A percentile compares a stretch with the other conserved stretches of the same genome.
Conservation (phyloP, 2,113 vertebrate genomes). For the Mesoclemmys tuberculata region DNA sequence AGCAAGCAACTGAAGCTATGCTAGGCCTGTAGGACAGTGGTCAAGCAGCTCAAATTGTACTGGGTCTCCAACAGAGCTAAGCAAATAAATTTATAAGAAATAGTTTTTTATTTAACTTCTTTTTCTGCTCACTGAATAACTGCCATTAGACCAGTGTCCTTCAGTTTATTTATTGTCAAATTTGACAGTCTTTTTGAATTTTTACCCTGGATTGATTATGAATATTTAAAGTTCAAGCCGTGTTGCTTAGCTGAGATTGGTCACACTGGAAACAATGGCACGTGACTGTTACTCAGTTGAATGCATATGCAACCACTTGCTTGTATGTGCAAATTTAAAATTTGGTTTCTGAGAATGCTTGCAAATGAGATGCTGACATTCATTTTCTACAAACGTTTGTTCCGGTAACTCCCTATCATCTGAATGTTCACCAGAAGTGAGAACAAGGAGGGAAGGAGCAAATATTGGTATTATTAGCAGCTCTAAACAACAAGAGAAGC, state of each 20-base stretch:
- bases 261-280: conserved; percentile 52
- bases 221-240: conserved; percentile 44
- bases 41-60: no score
- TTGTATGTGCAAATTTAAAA: conserved; percentile 37
- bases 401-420: conserved; percentile 27
- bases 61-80: background rate
- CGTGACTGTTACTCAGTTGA: conserved; percentile 48
- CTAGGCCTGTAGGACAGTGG: no score
- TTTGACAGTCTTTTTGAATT: background rate
- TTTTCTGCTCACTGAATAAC: conserved; percentile 8
- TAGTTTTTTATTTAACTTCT: background rate
- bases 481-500: background rate
- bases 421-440: conserved; percentile 17
- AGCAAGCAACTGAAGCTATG: no score
- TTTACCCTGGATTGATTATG: background rate
- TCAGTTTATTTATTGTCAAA: background rate
- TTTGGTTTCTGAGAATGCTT: conserved; percentile 33
- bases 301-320: conserved; percentile 50
- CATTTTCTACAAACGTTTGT: background rate
- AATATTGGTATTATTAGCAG: conserved; percentile 10
- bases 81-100: conserved; percentile 1
- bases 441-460: conserved; percentile 19
- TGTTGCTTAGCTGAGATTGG: conserved; percentile 58
- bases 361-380: conserved; percentile 47
- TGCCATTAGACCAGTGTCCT: background rate